These are phyloP conservation scores for Leucozona laternaria DNA, from an alignment of 2,888 invertebrate genomes.

Conservation along the genomic window DNA sequence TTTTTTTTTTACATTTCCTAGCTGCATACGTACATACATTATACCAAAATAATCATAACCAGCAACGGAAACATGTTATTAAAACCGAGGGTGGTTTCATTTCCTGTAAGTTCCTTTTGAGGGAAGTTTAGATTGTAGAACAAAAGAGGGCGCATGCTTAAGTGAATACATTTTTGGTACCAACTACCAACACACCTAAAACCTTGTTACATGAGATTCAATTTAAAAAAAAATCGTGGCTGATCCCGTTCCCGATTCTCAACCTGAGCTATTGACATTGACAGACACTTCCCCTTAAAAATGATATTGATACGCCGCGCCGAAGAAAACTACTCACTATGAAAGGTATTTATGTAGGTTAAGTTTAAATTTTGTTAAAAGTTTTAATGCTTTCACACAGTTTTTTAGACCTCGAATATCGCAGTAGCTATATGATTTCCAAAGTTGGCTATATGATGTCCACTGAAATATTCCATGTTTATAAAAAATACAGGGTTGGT, in stretches of 20 bases:
- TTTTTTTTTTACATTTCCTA: neutral
- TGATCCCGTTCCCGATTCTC: neutral
- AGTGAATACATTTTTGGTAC: slow-evolving; percentile 1
- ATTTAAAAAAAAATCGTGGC: neutral
- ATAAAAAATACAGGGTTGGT: too few species aligned
- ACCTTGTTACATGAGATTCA: neutral
- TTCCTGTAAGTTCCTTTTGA: slow-evolving; percentile 36
- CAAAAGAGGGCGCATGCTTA: slow-evolving; percentile 31
- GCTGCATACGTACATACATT: neutral
- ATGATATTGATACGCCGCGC: neutral
- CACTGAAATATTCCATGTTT: too few species aligned
- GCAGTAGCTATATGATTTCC: too few species aligned
- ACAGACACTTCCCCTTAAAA: slow-evolving; percentile 1
- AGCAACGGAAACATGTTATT: slow-evolving; percentile 15
- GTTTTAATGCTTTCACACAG: too few species aligned
- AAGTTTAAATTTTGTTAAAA: too few species aligned
- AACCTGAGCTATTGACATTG: neutral
- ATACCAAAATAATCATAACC: neutral
- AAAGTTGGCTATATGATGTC: too few species aligned
- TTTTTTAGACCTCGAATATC: too few species aligned
- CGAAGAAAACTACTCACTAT: too few species aligned
- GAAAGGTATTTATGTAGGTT: too few species aligned
- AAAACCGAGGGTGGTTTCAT: slow-evolving; percentile 42
- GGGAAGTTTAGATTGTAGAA: neutral
- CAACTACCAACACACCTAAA: neutral